Percentiles rank a stretch among this genome's conserved stretches.
Evolutionary conservation across 2,888 invertebrate genomes (phyloP).

Genomic region (Ctena decussata): DNA sequence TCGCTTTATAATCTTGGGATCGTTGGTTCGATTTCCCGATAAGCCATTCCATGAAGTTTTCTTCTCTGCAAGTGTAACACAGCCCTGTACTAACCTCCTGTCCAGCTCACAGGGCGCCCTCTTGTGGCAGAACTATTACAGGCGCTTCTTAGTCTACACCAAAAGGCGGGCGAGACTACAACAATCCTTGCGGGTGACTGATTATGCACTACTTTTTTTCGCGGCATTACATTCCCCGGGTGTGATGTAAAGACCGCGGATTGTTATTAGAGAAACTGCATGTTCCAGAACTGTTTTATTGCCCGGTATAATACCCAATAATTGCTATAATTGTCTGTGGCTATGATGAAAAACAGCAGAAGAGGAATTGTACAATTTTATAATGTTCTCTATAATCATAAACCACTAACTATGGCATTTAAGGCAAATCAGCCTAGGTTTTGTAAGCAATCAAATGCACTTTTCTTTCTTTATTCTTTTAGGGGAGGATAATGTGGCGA

Average conservation of each 20-base stretch:
- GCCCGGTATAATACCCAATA: conserved; percentile 7
- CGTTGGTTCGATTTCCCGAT: no score
- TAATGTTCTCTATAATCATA: conserved; percentile 8
- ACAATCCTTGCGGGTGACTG: no score
- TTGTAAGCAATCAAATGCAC: conserved; percentile 7
- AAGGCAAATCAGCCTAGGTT: not conserved
- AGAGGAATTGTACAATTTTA: conserved; percentile 5
- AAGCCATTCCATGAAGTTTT: no score
- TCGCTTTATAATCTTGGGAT: no score
- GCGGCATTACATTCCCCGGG: not conserved
- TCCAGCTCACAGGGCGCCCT: no score
- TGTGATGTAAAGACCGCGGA: not conserved
- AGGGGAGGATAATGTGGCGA: no score
- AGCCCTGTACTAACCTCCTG: no score
- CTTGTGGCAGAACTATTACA: no score
- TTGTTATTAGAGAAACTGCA: not conserved
- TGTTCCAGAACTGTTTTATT: not conserved
- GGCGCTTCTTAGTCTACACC: no score
- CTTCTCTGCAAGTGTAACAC: no score
- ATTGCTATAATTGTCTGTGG: conserved; percentile 9
- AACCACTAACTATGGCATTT: conserved; percentile 1
- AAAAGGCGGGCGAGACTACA: not conserved
- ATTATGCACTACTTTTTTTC: not conserved
- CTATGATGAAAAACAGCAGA: conserved; percentile 7
- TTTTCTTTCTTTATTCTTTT: not conserved